A percentile compares a stretch with the other conserved stretches of the same genome.
Conservation (phyloP, 2,888 invertebrate genomes). For the Macropis europaea region DNA sequence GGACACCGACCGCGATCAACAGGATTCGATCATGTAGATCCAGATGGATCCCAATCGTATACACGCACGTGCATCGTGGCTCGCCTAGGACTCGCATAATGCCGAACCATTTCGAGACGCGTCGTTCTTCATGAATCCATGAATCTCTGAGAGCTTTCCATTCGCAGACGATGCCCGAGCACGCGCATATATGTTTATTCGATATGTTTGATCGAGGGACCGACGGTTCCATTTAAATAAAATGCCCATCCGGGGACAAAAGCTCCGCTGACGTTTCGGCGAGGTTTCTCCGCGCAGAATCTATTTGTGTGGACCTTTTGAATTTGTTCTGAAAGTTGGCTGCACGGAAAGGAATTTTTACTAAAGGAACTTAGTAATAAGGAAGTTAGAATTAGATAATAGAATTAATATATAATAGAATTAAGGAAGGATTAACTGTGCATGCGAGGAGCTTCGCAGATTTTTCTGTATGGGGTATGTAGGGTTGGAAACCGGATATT, state of each 20-base stretch:
- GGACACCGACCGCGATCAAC: slow-evolving; percentile 45
- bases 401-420: too few species aligned
- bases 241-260: neutral
- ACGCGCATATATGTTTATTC: slow-evolving; percentile 40
- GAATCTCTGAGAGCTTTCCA: slow-evolving; percentile 48
- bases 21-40: slow-evolving; percentile 58
- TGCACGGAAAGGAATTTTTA: too few species aligned
- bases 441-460: too few species aligned
- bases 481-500: too few species aligned
- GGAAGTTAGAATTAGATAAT: too few species aligned
- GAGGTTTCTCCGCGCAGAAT: neutral
- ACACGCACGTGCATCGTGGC: slow-evolving; percentile 35
- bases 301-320: too few species aligned
- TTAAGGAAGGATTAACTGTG: too few species aligned
- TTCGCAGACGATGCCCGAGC: slow-evolving; percentile 25
- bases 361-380: too few species aligned
- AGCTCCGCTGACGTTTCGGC: slow-evolving; percentile 9
- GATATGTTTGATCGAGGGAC: slow-evolving; percentile 41
- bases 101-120: slow-evolving; percentile 18
- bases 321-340: too few species aligned
- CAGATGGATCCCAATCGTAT: slow-evolving; percentile 49
- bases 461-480: too few species aligned
- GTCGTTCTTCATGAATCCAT: slow-evolving; percentile 39
- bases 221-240: slow-evolving; percentile 40
- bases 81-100: slow-evolving; percentile 42